Conservation (phyloP, 2,113 vertebrate species). For the Saccopteryx leptura region DNA sequence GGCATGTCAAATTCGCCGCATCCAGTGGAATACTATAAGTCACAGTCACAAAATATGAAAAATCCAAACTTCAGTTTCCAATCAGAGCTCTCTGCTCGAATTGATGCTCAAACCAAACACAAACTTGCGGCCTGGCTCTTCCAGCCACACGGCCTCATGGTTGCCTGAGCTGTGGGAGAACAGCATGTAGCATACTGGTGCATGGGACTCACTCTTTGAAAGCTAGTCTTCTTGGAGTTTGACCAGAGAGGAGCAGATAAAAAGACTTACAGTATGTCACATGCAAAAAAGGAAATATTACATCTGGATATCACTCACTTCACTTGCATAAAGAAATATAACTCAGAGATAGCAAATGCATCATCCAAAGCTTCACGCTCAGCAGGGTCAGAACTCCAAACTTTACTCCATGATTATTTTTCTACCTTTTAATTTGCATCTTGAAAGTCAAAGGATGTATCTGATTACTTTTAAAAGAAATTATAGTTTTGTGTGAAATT, state of each 20-base stretch:
- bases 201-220: rapidly evolving
- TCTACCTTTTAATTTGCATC: neutral
- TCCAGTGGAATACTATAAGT: neutral
- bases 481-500: neutral
- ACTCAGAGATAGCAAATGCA: neutral
- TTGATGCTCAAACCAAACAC: neutral
- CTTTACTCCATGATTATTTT: neutral
- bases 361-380: neutral
- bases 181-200: rapidly evolving
- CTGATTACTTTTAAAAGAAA: neutral
- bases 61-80: neutral
- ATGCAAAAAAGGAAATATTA: neutral
- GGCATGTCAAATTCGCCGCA: neutral
- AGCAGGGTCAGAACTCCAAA: neutral
- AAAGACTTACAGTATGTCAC: neutral
- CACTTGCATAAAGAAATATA: neutral
- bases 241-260: neutral
- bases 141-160: no score
- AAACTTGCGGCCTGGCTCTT: neutral
- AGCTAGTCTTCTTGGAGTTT: neutral
- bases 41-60: neutral
- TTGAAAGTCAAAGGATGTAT: neutral
- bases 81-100: neutral
- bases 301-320: neutral
- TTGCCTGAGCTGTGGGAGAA: neutral